Percentiles rank a stretch among this genome's conserved stretches.
Evolutionary conservation across 2,888 invertebrate species (phyloP).

Genomic region (Cosmia trapezina): DNA sequence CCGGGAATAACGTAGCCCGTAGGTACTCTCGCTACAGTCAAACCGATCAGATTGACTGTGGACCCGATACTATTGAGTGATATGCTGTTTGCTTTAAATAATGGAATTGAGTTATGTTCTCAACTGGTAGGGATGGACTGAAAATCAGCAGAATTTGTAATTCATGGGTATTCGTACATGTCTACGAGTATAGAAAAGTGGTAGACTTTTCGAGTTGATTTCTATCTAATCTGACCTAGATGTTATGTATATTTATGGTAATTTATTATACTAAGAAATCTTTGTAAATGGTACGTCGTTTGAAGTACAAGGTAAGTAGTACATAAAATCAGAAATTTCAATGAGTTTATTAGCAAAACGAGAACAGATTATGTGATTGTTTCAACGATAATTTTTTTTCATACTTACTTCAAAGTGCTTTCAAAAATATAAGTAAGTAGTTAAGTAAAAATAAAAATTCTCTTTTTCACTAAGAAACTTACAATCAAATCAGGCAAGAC

Average conservation of each 20-base stretch:
- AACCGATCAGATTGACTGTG: slow-evolving; percentile 47
- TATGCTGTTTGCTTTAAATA: slow-evolving; percentile 28
- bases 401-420: slow-evolving; percentile 5
- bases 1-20: slow-evolving; percentile 47
- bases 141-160: slow-evolving; percentile 2
- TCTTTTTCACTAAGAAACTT: background rate
- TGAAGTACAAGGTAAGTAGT: background rate
- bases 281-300: background rate
- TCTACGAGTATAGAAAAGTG: background rate
- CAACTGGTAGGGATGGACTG: background rate
- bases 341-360: background rate
- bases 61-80: slow-evolving; percentile 28
- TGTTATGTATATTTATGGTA: background rate
- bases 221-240: background rate
- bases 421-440: background rate
- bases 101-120: slow-evolving; percentile 7
- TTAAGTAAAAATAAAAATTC: background rate
- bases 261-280: background rate
- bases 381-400: background rate
- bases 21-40: slow-evolving; percentile 49
- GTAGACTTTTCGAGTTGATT: background rate
- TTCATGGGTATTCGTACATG: too few relatives aligned
- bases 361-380: background rate
- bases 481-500: background rate
- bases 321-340: background rate